These are phyloP conservation scores for Caenorhabditis afra DNA, from an alignment of 2,888 invertebrate species.

Conservation along the genomic window DNA sequence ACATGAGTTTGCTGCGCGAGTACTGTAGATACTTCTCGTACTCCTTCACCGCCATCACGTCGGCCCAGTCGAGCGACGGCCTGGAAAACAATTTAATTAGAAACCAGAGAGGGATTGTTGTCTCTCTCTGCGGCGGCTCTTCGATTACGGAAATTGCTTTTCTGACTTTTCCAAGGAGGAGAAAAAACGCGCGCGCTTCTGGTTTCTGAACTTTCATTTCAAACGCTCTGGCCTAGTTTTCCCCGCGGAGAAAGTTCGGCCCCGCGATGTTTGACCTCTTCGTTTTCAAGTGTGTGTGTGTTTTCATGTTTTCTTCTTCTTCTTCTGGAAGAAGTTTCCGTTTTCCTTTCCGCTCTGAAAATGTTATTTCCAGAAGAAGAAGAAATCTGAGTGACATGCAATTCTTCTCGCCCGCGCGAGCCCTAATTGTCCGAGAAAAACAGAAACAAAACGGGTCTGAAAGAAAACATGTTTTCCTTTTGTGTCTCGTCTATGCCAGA, in stretches of 20 bases:
- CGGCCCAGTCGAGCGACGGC: conserved; percentile 74
- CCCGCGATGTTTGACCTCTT: too few relatives aligned
- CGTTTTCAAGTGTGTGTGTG: too few relatives aligned
- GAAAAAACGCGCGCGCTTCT: too few relatives aligned
- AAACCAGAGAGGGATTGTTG: conserved; percentile 3
- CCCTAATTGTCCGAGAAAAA: conserved; percentile 10
- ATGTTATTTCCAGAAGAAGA: too few relatives aligned
- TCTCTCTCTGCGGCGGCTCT: background rate
- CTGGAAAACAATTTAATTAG: conserved; percentile 46
- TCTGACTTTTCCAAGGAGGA: too few relatives aligned
- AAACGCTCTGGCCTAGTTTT: too few relatives aligned
- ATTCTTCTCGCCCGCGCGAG: background rate
- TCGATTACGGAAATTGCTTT: background rate
- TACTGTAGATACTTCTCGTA: conserved; percentile 80
- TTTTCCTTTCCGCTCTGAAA: too few relatives aligned
- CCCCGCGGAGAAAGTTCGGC: too few relatives aligned
- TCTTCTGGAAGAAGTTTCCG: too few relatives aligned
- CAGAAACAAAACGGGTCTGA: background rate
- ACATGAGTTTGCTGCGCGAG: conserved; percentile 79
- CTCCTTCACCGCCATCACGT: conserved; percentile 74
- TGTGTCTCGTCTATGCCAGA: too few relatives aligned
- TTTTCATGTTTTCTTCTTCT: too few relatives aligned
- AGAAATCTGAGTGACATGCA: conserved; percentile 18
- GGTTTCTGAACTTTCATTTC: too few relatives aligned
- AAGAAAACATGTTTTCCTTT: background rate